Evolutionary conservation across 2,113 vertebrate genomes (phyloP), one percentile per base, ranked within the genome.

Genomic region (Sander vitreus): DNA sequence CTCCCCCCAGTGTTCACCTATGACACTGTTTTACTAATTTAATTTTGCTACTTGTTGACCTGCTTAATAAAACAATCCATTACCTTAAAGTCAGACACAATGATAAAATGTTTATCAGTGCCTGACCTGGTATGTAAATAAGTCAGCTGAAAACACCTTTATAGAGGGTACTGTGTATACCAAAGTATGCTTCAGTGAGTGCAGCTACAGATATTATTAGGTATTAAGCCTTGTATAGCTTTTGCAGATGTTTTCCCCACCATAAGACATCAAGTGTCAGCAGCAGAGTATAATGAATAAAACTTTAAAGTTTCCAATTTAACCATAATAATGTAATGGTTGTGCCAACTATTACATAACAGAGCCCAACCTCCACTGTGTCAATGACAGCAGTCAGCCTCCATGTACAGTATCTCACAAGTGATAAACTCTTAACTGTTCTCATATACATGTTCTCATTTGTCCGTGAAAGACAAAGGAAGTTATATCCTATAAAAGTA

Each of bases 311-410:
- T 21, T 39, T 10, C 39, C 25, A 55, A 8, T 62, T 73, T 69
- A 33, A 39, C 21, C n/a, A 68, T 27, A 50, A 54, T 33, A 68
- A 63, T 65, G 45, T 23, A 48, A 73, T 7, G 30, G 5, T 59
- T 54, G 27, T 73, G 58, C 58, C 51, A 65, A 50, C 14, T 48
- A 18, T 88, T 67, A 71, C 55, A 57, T 72, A 72, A 82, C 48
- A 65, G 30, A 54, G 25, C 25, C 30, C 65, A 57, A 59, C 45
- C 50, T 77, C 60, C 25, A 79, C 55, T 68, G 60, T 81, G 77
- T 75, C 64, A 86, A 7, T 58, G 77, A 66, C 67, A 85, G 55
- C 57, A 14, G n/a, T 51, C 13, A 21, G 0, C 2, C 51, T 16
- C 13, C 7, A 2, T 62, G 58, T 48, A 13, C 30, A 50, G 47